Evolutionary conservation across 2,888 invertebrate genomes (phyloP), one percentile per base, ranked within the genome.

Genomic region (Cerceris ruficornis): DNA sequence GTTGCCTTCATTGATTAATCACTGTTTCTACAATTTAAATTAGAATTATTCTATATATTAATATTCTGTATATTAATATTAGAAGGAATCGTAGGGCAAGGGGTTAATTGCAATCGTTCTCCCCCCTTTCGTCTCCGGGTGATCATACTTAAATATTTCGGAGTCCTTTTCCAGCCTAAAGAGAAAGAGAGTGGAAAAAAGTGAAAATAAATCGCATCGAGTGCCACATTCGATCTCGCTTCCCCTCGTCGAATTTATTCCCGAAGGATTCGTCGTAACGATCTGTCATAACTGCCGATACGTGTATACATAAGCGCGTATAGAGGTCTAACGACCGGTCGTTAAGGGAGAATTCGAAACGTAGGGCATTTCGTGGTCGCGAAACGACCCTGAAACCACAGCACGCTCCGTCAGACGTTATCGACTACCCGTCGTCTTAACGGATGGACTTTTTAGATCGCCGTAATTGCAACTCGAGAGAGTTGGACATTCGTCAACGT

Each of bases 121-220:
- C 98, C 87, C 98, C 98, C 0, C 99, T 99, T 15, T 99, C 99
- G 90, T 99, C 99, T 0, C 99, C 99, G 74, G 98, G 98, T 4
- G 99, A 99, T 99, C 99, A 99, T n/a, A 99, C 99, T 93, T 99
- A 99, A 92, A 99, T 99, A 92, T 98, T 99, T 41, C 99, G 99
- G 74, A 98, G 93, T 0, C 99, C 99, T 87, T 97, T 96, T 42
- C 99, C 96, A 78, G 99, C 99, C 98, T 99, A 69, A 13, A 9
- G 13, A 43, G 54, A 59, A 76, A 13, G 7, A 15, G 9, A 11
- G 13, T 43, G 14, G 17, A 15, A 9, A 17, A 71, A 65, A 15
- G 52, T 15, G 7, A 28, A 15, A 55, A 13, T 4, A 42, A 17
- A 54, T 7, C 28, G 28, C 28, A 28, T 4, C 1, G 28, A 28